Evolutionary conservation across 2,888 invertebrate genomes (phyloP).

Genomic region (Drosophila kuntzei): DNA sequence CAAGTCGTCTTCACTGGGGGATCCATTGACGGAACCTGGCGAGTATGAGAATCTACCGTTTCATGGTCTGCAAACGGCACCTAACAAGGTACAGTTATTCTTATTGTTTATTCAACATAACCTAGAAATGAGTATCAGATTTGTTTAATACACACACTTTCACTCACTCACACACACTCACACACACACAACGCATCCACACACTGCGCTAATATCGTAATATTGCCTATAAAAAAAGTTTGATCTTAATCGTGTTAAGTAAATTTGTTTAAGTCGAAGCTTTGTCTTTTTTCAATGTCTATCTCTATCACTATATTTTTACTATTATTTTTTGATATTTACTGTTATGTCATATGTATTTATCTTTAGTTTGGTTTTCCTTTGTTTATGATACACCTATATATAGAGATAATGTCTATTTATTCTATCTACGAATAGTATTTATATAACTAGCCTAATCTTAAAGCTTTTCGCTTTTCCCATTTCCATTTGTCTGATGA

Average conservation of each 20-base stretch:
- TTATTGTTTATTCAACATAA: constrained; percentile 31
- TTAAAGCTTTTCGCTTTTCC: constrained; percentile 32
- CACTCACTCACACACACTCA: constrained; percentile 12
- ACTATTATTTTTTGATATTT: constrained; percentile 24
- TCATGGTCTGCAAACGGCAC: constrained; percentile 96
- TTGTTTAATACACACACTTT: constrained; percentile 23
- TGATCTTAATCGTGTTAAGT: constrained; percentile 29
- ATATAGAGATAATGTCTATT: constrained; percentile 15
- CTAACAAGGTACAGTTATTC: constrained; percentile 91
- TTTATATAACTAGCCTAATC: constrained; percentile 17
- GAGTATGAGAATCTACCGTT: constrained; percentile 98
- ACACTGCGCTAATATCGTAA: constrained; percentile 50
- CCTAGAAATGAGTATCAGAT: constrained; percentile 26
- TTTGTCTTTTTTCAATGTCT: constrained; percentile 45
- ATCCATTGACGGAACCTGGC: constrained; percentile 92
- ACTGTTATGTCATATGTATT: constrained; percentile 37
- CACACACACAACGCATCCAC: constrained; percentile 23
- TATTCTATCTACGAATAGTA: constrained; percentile 16
- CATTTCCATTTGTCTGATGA: constrained; percentile 40
- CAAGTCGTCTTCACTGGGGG: constrained; percentile 86
- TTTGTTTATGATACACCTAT: constrained; percentile 27
- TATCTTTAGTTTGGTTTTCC: constrained; percentile 26
- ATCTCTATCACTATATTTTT: constrained; percentile 20
- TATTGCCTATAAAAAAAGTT: constrained; percentile 37
- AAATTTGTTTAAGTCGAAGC: constrained; percentile 36